These are phyloP conservation scores for Heliothis virescens DNA, from an alignment of 1,140 invertebrate species.

Conservation along the genomic window DNA sequence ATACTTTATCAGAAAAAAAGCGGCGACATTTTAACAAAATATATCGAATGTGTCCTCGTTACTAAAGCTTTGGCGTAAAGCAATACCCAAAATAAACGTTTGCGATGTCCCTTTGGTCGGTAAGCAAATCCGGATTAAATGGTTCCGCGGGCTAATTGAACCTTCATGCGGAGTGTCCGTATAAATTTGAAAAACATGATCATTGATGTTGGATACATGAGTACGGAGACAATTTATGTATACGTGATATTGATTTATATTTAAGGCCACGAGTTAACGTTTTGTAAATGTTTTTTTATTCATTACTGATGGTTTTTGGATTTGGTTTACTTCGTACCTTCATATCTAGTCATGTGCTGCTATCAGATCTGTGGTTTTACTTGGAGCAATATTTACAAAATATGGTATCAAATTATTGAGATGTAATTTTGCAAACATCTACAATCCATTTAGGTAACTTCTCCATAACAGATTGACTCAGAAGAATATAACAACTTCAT, in stretches of 20 bases:
- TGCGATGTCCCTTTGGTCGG: constrained; percentile 56
- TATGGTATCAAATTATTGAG: too few relatives aligned
- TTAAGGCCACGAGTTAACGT: too few relatives aligned
- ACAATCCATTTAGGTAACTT: too few relatives aligned
- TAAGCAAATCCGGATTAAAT: constrained; percentile 69
- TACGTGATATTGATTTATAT: not conserved
- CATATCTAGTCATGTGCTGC: too few relatives aligned
- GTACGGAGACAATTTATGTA: constrained; percentile 3
- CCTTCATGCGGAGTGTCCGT: constrained; percentile 44
- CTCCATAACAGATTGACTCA: too few relatives aligned
- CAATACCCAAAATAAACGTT: constrained; percentile 56
- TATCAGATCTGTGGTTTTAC: too few relatives aligned
- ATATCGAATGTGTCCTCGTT: constrained; percentile 44
- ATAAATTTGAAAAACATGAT: constrained; percentile 46
- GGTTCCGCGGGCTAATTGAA: constrained; percentile 53
- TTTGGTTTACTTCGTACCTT: too few relatives aligned
- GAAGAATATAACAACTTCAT: too few relatives aligned
- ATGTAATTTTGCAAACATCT: too few relatives aligned
- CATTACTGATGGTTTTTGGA: too few relatives aligned
- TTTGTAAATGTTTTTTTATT: too few relatives aligned
- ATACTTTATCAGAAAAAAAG: not conserved
- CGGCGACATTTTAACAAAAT: constrained; percentile 4
- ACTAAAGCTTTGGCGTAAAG: constrained; percentile 40
- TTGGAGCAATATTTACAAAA: too few relatives aligned
- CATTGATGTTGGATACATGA: constrained; percentile 3